These are phyloP conservation scores for Oreochromis grahami DNA, from an alignment of 2,797 vertebrate genomes.

Conservation along the genomic window DNA sequence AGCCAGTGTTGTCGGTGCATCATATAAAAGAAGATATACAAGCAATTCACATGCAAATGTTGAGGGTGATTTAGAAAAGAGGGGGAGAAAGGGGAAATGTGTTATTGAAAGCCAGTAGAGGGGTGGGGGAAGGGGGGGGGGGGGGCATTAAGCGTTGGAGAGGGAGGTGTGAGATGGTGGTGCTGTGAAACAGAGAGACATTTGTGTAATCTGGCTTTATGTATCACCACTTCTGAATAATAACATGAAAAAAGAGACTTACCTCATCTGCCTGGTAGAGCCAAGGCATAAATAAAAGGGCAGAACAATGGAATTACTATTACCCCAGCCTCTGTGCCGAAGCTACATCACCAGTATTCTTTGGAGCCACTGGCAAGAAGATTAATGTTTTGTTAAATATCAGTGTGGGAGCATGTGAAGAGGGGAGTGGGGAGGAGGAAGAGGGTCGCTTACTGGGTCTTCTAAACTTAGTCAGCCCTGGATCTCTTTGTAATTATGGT, in stretches of 20 bases:
- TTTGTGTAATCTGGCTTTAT: slow-evolving; percentile 97
- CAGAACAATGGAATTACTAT: slow-evolving; percentile 98
- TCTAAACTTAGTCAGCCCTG: slow-evolving; percentile 90
- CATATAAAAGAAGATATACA: slow-evolving; percentile 89
- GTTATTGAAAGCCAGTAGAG: slow-evolving; percentile 76
- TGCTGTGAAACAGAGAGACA: slow-evolving; percentile 91
- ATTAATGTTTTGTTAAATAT: slow-evolving; percentile 99
- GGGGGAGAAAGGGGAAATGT: slow-evolving; percentile 77
- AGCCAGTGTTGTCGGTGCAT: slow-evolving; percentile 84
- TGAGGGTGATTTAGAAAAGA: slow-evolving; percentile 81
- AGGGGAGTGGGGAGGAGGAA: slow-evolving; percentile 43
- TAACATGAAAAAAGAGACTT: slow-evolving; percentile 91
- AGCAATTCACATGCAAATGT: slow-evolving; percentile 87
- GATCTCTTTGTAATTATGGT: slow-evolving; percentile 82
- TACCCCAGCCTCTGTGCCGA: slow-evolving; percentile 77
- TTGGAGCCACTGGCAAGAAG: slow-evolving; percentile 98
- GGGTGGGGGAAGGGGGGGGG: slow-evolving; percentile 49
- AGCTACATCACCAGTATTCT: slow-evolving; percentile 93
- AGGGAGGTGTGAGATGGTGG: slow-evolving; percentile 82
- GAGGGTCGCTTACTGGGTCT: slow-evolving; percentile 77
- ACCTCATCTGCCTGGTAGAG: slow-evolving; percentile 98
- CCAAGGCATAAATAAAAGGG: slow-evolving; percentile 95
- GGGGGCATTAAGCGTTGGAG: slow-evolving; percentile 63
- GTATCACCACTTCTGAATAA: slow-evolving; percentile 98
- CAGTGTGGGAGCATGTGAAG: slow-evolving; percentile 92